These are phyloP conservation scores for Cyclina sinensis DNA, from an alignment of 1,140 invertebrate species.

Conservation along the genomic window DNA sequence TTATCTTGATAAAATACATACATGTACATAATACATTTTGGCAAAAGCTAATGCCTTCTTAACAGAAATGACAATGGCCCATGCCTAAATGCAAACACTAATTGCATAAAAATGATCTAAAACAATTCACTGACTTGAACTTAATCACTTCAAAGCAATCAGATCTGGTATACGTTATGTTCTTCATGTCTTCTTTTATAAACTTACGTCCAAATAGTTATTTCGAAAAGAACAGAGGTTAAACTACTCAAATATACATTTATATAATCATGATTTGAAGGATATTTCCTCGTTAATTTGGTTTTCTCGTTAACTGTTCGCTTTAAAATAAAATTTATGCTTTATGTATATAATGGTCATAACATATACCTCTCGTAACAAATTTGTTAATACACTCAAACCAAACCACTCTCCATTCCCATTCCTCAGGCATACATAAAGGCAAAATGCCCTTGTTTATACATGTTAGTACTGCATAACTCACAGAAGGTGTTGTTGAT, in stretches of 20 bases:
- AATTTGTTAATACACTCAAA: neutral
- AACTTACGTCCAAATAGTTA: too few relatives aligned
- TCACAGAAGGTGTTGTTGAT: neutral
- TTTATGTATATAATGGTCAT: neutral
- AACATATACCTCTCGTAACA: neutral
- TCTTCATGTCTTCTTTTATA: too few relatives aligned
- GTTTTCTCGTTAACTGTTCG: too few relatives aligned
- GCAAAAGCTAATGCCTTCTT: neutral
- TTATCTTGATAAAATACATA: neutral
- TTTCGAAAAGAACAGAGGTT: too few relatives aligned
- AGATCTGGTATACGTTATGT: too few relatives aligned
- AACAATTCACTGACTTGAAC: too few relatives aligned
- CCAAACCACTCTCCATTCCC: constrained; percentile 13
- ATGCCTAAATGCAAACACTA: neutral
- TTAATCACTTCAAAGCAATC: too few relatives aligned
- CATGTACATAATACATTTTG: neutral
- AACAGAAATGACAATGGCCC: neutral
- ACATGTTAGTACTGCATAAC: neutral
- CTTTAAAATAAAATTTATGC: too few relatives aligned
- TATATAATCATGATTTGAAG: too few relatives aligned
- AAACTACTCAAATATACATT: too few relatives aligned
- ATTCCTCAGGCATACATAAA: neutral
- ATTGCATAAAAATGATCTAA: too few relatives aligned
- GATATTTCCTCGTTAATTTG: too few relatives aligned
- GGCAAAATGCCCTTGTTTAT: constrained; percentile 18